Conservation (phyloP, 2,888 invertebrate genomes). For the Diarsia dahlii region DNA sequence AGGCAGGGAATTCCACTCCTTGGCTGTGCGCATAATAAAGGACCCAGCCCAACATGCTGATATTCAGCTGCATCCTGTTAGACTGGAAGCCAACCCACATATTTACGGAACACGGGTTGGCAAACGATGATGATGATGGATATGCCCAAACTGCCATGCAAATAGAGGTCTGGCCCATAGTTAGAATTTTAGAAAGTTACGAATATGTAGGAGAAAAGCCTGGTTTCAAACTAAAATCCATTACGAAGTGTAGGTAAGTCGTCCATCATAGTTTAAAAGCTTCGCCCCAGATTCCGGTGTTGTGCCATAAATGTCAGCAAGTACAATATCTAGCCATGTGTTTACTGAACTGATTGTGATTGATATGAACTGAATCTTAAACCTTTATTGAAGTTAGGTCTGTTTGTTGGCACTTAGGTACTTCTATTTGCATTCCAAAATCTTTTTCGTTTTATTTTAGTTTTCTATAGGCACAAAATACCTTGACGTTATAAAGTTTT, state of each 20-base stretch:
- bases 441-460: background rate
- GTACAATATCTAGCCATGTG: background rate
- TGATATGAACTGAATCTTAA: background rate
- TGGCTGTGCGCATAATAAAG: too few species aligned
- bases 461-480: background rate
- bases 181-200: conserved; percentile 1
- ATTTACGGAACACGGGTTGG: background rate
- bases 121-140: background rate
- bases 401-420: background rate
- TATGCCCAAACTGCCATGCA: background rate
- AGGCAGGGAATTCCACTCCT: too few species aligned
- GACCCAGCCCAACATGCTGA: background rate
- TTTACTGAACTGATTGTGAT: background rate
- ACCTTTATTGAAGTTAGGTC: background rate
- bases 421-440: background rate
- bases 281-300: conserved; percentile 48
- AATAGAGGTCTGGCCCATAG: background rate
- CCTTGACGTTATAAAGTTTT: background rate
- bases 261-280: conserved; percentile 53
- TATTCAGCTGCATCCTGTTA: background rate
- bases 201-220: conserved; percentile 2
- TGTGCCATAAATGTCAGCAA: conserved; percentile 9
- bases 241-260: conserved; percentile 35
- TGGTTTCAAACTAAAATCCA: conserved; percentile 34
- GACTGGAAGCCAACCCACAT: background rate